phyloP scores from a whole-genome alignment of 2,888 invertebrate species.

The Rhabditoides inermis region DNA sequence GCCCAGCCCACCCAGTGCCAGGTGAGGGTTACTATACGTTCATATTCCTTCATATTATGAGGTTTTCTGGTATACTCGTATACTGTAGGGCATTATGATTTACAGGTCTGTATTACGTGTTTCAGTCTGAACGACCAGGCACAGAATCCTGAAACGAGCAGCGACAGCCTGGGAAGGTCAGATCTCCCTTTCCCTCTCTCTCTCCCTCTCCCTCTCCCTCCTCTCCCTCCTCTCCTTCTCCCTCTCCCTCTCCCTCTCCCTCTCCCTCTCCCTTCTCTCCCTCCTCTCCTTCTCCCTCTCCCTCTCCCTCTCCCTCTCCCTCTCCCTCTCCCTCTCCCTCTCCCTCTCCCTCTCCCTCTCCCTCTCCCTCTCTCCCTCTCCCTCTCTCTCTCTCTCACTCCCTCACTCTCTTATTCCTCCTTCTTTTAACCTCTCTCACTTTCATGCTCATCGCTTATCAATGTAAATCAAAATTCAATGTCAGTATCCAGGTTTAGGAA shows the following conservation, averaged over 20 bases:
- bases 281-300: background rate
- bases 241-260: background rate
- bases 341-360: conserved; percentile 5
- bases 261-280: background rate
- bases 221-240: background rate
- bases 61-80: too few species aligned
- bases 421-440: conserved; percentile 1
- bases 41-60: too few species aligned
- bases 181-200: background rate
- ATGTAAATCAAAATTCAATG: background rate
- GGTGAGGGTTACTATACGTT: too few species aligned
- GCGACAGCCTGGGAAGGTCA: background rate
- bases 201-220: background rate
- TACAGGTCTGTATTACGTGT: too few species aligned
- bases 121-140: too few species aligned
- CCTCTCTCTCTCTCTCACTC: conserved; percentile 4
- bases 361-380: conserved; percentile 4
- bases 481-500: too few species aligned
- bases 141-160: too few species aligned
- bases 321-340: conserved; percentile 1
- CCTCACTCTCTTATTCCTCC: conserved; percentile 1
- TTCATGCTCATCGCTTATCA: conserved; percentile 1
- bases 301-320: conserved; percentile 1
- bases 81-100: too few species aligned
- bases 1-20: background rate